Evolutionary conservation across 2,113 vertebrate genomes (phyloP), one percentile per base, ranked within the genome.

Genomic region (Ornithorhynchus anatinus): DNA sequence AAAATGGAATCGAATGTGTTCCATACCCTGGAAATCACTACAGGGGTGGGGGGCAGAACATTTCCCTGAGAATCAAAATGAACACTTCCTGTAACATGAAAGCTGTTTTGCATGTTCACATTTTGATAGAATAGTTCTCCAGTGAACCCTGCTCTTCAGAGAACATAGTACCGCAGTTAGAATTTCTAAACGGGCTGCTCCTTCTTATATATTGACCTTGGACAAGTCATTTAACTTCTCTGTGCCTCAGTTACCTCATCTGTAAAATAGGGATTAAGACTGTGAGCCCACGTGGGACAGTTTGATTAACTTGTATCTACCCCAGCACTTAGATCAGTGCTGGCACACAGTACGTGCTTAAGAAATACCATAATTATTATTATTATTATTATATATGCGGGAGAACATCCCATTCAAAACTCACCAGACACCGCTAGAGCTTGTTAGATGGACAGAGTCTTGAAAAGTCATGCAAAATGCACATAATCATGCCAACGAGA

Each of bases 1-100:
- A 62, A 59, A 79, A 40, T 61, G 38, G 25, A 74, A 39, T 70
- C 31, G 22, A n/a, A 51, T 52, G 29, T 50, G 48, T 69, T 82
- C 56, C 63, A 48, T 54, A 78, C 33, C 42, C 11, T 19, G 22
- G 52, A 63, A 80, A 78, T 75, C 56, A 86, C 80, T 54, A 45
- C 63, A 37, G 3, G 11, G 72, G 42, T 19, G 3, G 11, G 72
- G 42, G 16, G 20, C 19, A 44, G 39, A 70, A 44, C 4, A 53
- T 73, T 69, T 43, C 44, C 58, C 14, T 16, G 7, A 22, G 58
- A 52, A 47, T 59, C 58, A 78, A 68, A 60, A 10, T 27, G 71
- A 57, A 31, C 56, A 48, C 10, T 52, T 77, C 33, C 17, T 47
- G 72, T 17, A 64, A 79, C 52, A 67, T 66, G 69, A 57, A 53